Evolutionary conservation across 2,888 invertebrate species (phyloP).

Genomic region (Nephrotoma guestfalica): DNA sequence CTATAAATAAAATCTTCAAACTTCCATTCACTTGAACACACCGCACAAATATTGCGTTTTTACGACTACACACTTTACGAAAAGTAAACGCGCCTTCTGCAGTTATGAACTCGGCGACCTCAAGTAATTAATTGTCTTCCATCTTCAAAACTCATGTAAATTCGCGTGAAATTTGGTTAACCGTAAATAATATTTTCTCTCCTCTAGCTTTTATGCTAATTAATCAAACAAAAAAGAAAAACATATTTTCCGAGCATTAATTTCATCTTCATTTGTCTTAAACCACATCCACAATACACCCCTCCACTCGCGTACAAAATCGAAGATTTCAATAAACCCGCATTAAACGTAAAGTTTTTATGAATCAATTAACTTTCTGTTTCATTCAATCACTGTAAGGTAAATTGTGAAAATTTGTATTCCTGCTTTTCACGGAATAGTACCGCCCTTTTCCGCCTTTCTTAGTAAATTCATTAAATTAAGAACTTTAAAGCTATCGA

Average conservation of each 20-base stretch:
- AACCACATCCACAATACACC: too few relatives aligned
- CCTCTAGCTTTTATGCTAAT: not conserved
- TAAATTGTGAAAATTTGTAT: not conserved
- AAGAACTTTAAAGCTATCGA: not conserved
- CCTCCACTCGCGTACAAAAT: not conserved
- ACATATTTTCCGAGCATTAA: not conserved
- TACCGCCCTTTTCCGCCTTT: not conserved
- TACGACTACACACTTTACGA: too few relatives aligned
- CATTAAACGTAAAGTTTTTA: not conserved
- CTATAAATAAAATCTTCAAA: too few relatives aligned
- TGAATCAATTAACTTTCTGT: not conserved
- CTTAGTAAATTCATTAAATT: not conserved
- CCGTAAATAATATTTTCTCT: not conserved
- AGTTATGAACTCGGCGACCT: not conserved
- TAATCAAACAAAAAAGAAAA: not conserved
- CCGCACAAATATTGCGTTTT: too few relatives aligned
- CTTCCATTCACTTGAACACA: too few relatives aligned
- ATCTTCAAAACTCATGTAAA: not conserved
- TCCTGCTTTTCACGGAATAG: not conserved
- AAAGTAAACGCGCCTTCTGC: not conserved
- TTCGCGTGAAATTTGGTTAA: not conserved
- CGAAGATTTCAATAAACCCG: not conserved
- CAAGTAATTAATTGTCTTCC: not conserved
- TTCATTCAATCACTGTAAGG: not conserved
- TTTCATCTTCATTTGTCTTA: not conserved